Percentiles rank a stretch among this genome's conserved stretches.
Conservation (phyloP, 2,888 invertebrate species). For the Aphelenchoides bicaudatus region DNA sequence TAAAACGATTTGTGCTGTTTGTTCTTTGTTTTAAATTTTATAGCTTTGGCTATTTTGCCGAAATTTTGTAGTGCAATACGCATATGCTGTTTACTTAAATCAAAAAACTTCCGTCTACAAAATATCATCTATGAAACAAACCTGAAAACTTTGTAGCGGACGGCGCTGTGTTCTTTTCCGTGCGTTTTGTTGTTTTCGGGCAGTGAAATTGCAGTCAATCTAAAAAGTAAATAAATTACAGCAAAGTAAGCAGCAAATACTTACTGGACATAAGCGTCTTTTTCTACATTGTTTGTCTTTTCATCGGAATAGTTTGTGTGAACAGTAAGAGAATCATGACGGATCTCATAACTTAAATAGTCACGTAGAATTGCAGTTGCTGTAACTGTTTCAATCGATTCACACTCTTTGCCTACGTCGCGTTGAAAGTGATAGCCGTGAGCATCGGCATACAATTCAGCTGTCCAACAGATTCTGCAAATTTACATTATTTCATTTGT, state of each 20-base stretch:
- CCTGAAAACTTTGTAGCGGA: conserved; percentile 20
- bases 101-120: too few relatives aligned
- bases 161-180: neutral
- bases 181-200: conserved; percentile 13
- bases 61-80: too few relatives aligned
- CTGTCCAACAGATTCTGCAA: conserved; percentile 53
- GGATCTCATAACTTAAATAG: conserved; percentile 35
- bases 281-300: conserved; percentile 18
- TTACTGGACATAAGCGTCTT: conserved; percentile 35
- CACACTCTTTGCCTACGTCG: conserved; percentile 40
- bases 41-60: too few relatives aligned
- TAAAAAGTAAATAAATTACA: too few relatives aligned
- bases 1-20: too few relatives aligned
- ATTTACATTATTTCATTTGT: neutral
- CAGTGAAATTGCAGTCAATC: conserved; percentile 34
- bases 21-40: too few relatives aligned
- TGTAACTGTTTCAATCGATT: conserved; percentile 38
- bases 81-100: too few relatives aligned
- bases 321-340: conserved; percentile 26
- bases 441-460: conserved; percentile 24
- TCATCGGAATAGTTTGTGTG: conserved; percentile 33
- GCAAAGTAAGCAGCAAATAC: too few relatives aligned
- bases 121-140: neutral
- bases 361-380: conserved; percentile 34
- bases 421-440: conserved; percentile 30